These are phyloP conservation scores for Basileuterus tristriatus DNA, from an alignment of 2,797 vertebrate species.

Conservation along the genomic window DNA sequence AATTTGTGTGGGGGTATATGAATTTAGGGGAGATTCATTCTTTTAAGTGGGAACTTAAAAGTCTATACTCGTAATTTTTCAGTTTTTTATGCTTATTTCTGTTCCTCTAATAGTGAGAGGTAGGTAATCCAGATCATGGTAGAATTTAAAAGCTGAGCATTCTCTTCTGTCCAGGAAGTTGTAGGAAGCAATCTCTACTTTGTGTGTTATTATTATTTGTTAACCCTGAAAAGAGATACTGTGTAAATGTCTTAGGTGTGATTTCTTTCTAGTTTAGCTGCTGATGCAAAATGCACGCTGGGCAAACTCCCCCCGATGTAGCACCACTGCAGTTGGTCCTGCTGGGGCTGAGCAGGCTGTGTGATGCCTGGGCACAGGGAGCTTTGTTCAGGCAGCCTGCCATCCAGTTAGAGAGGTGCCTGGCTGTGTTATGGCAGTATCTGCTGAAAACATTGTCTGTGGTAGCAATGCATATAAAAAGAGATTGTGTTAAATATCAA, in stretches of 20 bases:
- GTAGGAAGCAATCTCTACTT: neutral
- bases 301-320: accelerated
- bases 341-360: accelerated
- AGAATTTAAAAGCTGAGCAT: neutral
- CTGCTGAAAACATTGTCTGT: neutral
- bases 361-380: neutral
- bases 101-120: neutral
- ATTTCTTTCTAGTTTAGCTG: neutral
- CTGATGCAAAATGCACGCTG: accelerated
- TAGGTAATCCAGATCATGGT: neutral
- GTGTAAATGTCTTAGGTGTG: accelerated
- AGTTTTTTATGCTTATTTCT: neutral
- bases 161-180: neutral
- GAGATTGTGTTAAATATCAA: neutral
- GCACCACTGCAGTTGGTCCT: accelerated
- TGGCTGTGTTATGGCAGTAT: accelerated
- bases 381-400: neutral
- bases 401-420: accelerated
- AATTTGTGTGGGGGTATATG: neutral
- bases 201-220: neutral
- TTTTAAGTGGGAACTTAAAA: neutral
- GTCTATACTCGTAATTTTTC: neutral
- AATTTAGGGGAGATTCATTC: neutral
- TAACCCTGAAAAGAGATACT: neutral
- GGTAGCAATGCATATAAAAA: accelerated